These are phyloP conservation scores for Biston betularia DNA, from an alignment of 2,888 invertebrate species.

Conservation along the genomic window DNA sequence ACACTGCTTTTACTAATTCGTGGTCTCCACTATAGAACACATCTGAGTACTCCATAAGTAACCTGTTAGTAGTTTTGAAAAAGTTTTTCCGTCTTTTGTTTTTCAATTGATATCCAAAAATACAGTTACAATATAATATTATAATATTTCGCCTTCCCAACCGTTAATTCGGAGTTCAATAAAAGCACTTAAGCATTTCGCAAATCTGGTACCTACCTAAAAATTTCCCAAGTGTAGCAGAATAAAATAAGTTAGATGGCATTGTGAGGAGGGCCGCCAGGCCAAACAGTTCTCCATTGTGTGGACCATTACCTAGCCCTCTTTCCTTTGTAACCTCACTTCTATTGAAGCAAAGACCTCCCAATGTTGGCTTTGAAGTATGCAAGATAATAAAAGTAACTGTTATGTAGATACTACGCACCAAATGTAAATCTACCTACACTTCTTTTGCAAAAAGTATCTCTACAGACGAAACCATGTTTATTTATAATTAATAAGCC, in stretches of 20 bases:
- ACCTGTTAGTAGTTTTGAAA: too few relatives aligned
- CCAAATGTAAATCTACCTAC: not conserved
- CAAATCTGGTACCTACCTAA: slow-evolving; percentile 52
- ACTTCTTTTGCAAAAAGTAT: not conserved
- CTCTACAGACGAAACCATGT: too few relatives aligned
- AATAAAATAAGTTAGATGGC: slow-evolving; percentile 81
- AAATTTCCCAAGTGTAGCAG: slow-evolving; percentile 66
- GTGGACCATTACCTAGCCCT: slow-evolving; percentile 84
- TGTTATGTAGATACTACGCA: not conserved
- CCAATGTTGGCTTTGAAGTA: slow-evolving; percentile 82
- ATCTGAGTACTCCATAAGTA: too few relatives aligned
- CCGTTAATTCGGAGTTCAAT: not conserved
- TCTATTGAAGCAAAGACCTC: slow-evolving; percentile 81
- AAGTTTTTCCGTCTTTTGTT: too few relatives aligned
- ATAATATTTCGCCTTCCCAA: not conserved
- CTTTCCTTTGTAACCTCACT: slow-evolving; percentile 83
- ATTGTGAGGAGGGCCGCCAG: slow-evolving; percentile 77
- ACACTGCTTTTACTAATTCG: too few relatives aligned
- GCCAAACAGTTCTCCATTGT: slow-evolving; percentile 85
- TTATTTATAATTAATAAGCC: too few relatives aligned
- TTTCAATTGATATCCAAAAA: too few relatives aligned
- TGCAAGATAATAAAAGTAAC: slow-evolving; percentile 61
- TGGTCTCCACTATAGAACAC: too few relatives aligned
- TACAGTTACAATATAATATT: too few relatives aligned
- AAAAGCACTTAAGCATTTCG: not conserved